Conservation (phyloP, 2,113 vertebrate genomes). For the Cettia cetti region DNA sequence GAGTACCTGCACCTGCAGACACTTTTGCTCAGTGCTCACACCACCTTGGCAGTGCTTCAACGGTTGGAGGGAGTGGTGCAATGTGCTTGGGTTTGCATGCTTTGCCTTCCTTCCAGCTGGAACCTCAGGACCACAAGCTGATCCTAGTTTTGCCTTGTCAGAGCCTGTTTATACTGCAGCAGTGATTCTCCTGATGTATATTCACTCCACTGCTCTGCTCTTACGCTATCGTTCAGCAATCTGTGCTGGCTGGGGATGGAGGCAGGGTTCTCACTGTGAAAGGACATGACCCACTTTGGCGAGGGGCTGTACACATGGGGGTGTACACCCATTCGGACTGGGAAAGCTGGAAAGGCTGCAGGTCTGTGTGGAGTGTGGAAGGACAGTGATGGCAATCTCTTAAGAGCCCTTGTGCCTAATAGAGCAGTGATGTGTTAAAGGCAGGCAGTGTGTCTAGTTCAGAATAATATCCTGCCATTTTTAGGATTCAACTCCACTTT, state of each 20-base stretch:
- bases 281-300: background rate
- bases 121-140: background rate
- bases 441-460: background rate
- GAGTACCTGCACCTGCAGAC: background rate
- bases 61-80: background rate
- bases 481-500: background rate
- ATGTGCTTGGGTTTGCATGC: background rate
- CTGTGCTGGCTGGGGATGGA: background rate
- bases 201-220: background rate
- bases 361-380: background rate
- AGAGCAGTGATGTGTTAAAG: background rate
- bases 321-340: background rate
- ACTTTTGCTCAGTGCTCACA: accelerated
- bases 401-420: background rate
- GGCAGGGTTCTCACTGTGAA: background rate
- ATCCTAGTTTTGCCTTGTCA: conserved; percentile 5
- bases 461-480: background rate
- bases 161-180: background rate
- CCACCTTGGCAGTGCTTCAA: background rate
- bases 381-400: background rate
- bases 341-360: background rate
- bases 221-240: background rate
- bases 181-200: background rate
- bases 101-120: conserved; percentile 8
- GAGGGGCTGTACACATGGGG: background rate